Conservation (phyloP, 2,113 vertebrate genomes). For the Anser cygnoides region DNA sequence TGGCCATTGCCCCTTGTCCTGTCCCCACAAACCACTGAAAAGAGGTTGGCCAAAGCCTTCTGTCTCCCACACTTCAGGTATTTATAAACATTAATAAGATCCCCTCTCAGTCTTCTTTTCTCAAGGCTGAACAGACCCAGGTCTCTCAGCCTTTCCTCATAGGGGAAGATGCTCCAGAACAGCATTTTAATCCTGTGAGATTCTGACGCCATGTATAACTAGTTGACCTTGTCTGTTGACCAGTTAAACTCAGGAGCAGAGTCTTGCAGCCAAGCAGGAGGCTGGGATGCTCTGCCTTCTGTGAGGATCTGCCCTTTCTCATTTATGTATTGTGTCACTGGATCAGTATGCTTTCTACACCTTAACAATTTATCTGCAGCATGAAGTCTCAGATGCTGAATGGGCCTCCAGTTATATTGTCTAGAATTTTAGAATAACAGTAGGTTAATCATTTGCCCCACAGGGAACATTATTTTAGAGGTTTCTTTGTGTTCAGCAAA, state of each 20-base stretch:
- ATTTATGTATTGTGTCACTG: not conserved
- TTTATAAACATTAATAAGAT: too few relatives aligned
- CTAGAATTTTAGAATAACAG: not conserved
- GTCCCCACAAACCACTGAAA: too few relatives aligned
- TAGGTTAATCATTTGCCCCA: not conserved
- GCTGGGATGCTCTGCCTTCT: not conserved
- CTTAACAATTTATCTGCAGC: not conserved
- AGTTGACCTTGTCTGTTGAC: not conserved
- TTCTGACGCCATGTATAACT: not conserved
- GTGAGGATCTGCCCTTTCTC: not conserved
- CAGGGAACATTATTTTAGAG: not conserved
- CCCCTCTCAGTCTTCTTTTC: too few relatives aligned
- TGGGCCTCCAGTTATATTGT: not conserved
- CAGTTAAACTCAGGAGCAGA: not conserved
- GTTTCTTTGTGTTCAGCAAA: not conserved
- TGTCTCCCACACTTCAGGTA: too few relatives aligned
- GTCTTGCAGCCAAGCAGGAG: not conserved
- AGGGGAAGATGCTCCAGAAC: not conserved
- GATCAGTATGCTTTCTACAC: not conserved
- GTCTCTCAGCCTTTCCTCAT: too few relatives aligned
- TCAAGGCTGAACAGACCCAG: too few relatives aligned
- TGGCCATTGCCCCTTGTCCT: too few relatives aligned
- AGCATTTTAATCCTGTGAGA: not conserved
- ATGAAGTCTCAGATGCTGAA: not conserved
- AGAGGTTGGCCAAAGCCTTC: too few relatives aligned